These are phyloP conservation scores for Mycalesis mineus DNA, from an alignment of 2,888 invertebrate genomes.

Conservation along the genomic window DNA sequence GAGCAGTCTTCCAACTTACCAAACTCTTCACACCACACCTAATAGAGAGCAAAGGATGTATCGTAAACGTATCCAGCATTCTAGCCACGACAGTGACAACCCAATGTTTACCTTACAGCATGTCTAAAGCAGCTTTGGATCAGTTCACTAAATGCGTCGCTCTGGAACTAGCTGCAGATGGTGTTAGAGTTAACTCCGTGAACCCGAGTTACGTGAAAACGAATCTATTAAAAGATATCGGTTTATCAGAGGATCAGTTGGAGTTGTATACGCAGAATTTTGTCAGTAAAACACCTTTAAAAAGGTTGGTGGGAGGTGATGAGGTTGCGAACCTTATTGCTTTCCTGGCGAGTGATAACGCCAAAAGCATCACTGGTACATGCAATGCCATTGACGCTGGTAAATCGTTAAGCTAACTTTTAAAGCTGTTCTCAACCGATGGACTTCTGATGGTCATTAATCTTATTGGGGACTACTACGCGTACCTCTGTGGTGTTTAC, in stretches of 20 bases:
- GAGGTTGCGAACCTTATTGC: slow-evolving; percentile 93
- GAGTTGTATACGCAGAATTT: slow-evolving; percentile 82
- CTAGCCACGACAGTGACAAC: slow-evolving; percentile 82
- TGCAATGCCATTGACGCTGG: slow-evolving; percentile 61
- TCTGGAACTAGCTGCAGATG: slow-evolving; percentile 87
- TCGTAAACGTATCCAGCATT: slow-evolving; percentile 95
- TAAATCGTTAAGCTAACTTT: slow-evolving; percentile 4
- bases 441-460: too few species aligned
- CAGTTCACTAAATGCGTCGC: slow-evolving; percentile 95
- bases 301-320: slow-evolving; percentile 86
- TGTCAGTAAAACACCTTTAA: slow-evolving; percentile 89
- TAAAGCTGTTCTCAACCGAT: neutral
- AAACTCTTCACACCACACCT: slow-evolving; percentile 91
- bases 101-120: slow-evolving; percentile 89
- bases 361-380: slow-evolving; percentile 93
- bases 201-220: slow-evolving; percentile 97
- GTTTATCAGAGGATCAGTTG: slow-evolving; percentile 81
- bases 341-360: slow-evolving; percentile 90
- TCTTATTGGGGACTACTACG: too few species aligned
- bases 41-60: slow-evolving; percentile 86
- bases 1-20: slow-evolving; percentile 88
- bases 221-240: slow-evolving; percentile 85
- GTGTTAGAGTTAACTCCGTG: slow-evolving; percentile 91
- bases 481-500: too few species aligned
- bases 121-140: slow-evolving; percentile 95